Percentiles rank a stretch among this genome's conserved stretches.
Conservation (phyloP, 2,888 invertebrate genomes). For the Perithous albicinctus region DNA sequence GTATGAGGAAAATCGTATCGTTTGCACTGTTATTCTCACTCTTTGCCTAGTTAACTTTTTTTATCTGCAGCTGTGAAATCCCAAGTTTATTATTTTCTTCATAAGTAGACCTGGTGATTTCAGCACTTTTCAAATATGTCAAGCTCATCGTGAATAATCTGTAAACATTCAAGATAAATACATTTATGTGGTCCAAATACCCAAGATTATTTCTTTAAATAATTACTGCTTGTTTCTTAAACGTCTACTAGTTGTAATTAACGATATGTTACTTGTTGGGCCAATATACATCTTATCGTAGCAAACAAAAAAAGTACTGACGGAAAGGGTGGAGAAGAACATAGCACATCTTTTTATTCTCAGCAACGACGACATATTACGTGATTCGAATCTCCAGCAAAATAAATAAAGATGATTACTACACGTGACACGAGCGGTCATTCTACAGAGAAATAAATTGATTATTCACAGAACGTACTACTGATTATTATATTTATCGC, state of each 20-base stretch:
- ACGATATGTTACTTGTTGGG: not conserved
- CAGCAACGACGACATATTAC: slow-evolving; percentile 17
- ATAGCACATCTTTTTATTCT: not conserved
- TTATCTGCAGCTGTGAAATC: too few species aligned
- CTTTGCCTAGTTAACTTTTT: too few species aligned
- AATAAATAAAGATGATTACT: slow-evolving; percentile 29
- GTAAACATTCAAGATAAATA: too few species aligned
- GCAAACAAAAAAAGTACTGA: not conserved
- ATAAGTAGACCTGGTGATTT: too few species aligned
- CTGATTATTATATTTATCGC: slow-evolving; percentile 52
- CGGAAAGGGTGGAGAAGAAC: not conserved
- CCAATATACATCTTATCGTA: not conserved
- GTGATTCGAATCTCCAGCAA: slow-evolving; percentile 23
- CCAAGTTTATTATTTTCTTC: too few species aligned
- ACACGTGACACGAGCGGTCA: slow-evolving; percentile 18
- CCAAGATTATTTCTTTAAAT: too few species aligned
- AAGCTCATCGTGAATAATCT: too few species aligned
- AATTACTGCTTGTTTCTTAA: not conserved
- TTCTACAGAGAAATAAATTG: slow-evolving; percentile 33
- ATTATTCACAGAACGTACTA: slow-evolving; percentile 33
- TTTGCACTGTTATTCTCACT: too few species aligned
- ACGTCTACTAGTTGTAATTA: not conserved
- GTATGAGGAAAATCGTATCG: too few species aligned
- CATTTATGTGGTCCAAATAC: too few species aligned
- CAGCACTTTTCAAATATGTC: too few species aligned